Conservation (phyloP, 2,113 vertebrate species). For the Eretmochelys imbricata region DNA sequence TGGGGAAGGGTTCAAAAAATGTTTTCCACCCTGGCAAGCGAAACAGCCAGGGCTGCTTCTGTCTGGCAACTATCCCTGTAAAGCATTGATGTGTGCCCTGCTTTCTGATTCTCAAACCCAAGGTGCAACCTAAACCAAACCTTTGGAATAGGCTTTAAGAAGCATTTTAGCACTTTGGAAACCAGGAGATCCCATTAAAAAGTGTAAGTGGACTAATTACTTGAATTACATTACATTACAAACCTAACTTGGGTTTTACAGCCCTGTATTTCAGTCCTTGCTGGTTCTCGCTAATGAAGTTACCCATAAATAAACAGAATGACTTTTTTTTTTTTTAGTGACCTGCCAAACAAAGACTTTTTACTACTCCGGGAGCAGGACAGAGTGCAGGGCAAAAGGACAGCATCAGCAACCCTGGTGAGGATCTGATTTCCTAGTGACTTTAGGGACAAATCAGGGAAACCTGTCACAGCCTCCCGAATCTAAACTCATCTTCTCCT, state of each 20-base stretch:
- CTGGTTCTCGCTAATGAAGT: slow-evolving; percentile 74
- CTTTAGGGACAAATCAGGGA: not conserved
- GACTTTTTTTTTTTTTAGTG: slow-evolving; percentile 47
- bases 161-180: slow-evolving; percentile 55
- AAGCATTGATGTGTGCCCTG: not conserved
- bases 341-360: slow-evolving; percentile 63
- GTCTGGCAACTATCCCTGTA: not conserved
- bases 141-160: slow-evolving; percentile 30
- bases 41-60: not conserved
- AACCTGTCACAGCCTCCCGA: not conserved
- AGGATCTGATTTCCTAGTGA: not conserved
- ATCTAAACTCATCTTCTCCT: not conserved
- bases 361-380: not conserved
- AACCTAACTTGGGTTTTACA: slow-evolving; percentile 64
- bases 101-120: not conserved
- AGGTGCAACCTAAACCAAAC: slow-evolving; percentile 20
- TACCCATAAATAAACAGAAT: slow-evolving; percentile 66
- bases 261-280: slow-evolving; percentile 70
- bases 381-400: not conserved
- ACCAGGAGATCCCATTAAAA: slow-evolving; percentile 58
- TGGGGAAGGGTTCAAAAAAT: not conserved
- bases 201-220: slow-evolving; percentile 76
- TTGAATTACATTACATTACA: slow-evolving; percentile 59
- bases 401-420: slow-evolving; percentile 21
- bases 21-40: not conserved